Conservation (phyloP, 1,140 invertebrate genomes). For the Ridgeia piscesae region DNA sequence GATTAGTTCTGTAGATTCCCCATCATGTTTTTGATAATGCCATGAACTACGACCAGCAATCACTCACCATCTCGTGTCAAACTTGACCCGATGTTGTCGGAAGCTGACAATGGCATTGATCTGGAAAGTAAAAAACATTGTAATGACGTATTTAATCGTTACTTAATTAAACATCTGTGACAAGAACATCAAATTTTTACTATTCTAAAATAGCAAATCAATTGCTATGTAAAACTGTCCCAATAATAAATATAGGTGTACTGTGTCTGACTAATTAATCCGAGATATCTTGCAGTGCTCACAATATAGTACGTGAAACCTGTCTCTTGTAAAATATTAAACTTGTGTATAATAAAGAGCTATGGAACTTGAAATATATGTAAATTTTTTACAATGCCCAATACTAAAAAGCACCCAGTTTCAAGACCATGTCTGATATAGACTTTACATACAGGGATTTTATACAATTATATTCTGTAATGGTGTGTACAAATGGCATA, state of each 20-base stretch:
- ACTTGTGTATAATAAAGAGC: background rate
- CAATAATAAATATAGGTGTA: too few species aligned
- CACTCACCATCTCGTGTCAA: conserved; percentile 71
- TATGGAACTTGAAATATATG: background rate
- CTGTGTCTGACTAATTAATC: too few species aligned
- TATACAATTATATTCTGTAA: too few species aligned
- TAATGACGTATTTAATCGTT: background rate
- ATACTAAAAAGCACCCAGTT: background rate
- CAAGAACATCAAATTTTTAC: too few species aligned
- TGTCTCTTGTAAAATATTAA: background rate
- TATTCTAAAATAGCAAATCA: too few species aligned
- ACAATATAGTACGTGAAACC: background rate
- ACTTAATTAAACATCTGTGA: too few species aligned
- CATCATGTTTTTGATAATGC: too few species aligned
- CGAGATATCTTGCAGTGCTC: background rate
- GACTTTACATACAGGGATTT: too few species aligned
- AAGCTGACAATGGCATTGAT: conserved; percentile 78
- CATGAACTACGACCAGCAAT: background rate
- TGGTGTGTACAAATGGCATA: too few species aligned
- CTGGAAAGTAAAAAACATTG: conserved; percentile 54
- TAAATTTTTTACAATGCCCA: background rate
- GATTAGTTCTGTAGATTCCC: too few species aligned
- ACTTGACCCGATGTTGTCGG: conserved; percentile 71
- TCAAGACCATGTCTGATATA: background rate
- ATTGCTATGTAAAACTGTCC: too few species aligned